A percentile compares a stretch with the other conserved stretches of the same genome.
These are phyloP conservation scores for Galerucella calmariensis DNA, from an alignment of 2,888 invertebrate species.

Conservation along the genomic window DNA sequence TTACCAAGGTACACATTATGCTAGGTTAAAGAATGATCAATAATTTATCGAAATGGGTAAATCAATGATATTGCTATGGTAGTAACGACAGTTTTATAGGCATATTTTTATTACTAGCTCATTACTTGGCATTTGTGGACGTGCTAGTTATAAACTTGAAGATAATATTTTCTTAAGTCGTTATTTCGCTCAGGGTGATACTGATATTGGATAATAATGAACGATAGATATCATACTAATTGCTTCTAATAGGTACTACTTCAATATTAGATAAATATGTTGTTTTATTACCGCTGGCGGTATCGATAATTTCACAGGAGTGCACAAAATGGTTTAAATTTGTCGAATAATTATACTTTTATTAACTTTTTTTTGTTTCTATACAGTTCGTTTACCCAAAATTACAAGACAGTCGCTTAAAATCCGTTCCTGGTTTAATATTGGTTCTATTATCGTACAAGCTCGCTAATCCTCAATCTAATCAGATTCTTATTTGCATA, in stretches of 20 bases:
- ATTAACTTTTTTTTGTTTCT: no score
- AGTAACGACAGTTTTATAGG: conserved; percentile 38
- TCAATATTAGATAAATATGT: conserved; percentile 26
- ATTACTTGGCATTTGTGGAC: conserved; percentile 37
- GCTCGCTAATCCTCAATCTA: no score
- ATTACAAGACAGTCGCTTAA: no score
- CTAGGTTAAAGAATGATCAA: conserved; percentile 38
- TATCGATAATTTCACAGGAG: not conserved
- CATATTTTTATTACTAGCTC: conserved; percentile 40
- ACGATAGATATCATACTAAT: conserved; percentile 38
- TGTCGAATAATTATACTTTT: not conserved
- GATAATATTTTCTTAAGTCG: conserved; percentile 35
- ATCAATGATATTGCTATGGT: conserved; percentile 40
- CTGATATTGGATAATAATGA: conserved; percentile 35
- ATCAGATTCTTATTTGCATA: no score
- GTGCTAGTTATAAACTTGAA: conserved; percentile 35
- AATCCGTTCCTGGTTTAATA: no score
- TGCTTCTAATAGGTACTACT: conserved; percentile 28
- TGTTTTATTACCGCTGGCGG: conserved; percentile 14
- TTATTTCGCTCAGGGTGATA: conserved; percentile 33
- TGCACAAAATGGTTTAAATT: not conserved
- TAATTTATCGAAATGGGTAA: conserved; percentile 40
- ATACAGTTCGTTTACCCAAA: no score
- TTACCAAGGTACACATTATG: conserved; percentile 36
- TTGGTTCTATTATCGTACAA: no score